Evolutionary conservation across 2,888 invertebrate species (phyloP).

Genomic region (Podabrus alpinus): DNA sequence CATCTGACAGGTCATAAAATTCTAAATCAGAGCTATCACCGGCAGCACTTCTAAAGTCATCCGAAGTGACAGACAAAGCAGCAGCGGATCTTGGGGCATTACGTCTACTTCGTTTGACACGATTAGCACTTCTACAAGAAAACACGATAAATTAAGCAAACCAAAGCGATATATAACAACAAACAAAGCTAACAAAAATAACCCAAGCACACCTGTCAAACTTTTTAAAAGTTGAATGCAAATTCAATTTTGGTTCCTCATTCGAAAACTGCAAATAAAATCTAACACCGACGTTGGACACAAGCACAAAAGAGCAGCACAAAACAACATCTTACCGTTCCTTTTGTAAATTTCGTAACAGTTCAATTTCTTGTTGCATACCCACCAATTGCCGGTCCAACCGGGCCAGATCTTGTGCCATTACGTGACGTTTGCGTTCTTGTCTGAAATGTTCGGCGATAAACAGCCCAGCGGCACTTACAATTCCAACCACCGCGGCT

Average conservation of each 20-base stretch:
- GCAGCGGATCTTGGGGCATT: constrained; percentile 6
- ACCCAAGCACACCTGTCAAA: constrained; percentile 7
- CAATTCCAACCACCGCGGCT: constrained; percentile 51
- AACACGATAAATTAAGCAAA: not conserved
- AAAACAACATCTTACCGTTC: constrained; percentile 24
- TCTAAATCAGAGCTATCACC: constrained; percentile 53
- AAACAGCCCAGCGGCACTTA: constrained; percentile 51
- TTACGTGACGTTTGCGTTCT: constrained; percentile 46
- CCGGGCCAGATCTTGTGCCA: constrained; percentile 49
- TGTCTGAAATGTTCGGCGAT: constrained; percentile 51
- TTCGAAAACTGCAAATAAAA: constrained; percentile 4
- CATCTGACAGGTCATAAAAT: constrained; percentile 53
- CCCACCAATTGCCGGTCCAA: constrained; percentile 46
- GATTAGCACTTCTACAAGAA: constrained; percentile 17
- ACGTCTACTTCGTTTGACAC: constrained; percentile 17
- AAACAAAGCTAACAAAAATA: not conserved
- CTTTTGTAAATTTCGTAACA: constrained; percentile 41
- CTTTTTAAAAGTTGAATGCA: not conserved
- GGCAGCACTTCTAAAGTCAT: constrained; percentile 48
- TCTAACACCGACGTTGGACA: constrained; percentile 1
- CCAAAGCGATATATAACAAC: not conserved
- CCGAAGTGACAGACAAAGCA: constrained; percentile 37
- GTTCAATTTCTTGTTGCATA: constrained; percentile 46
- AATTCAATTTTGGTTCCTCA: not conserved
- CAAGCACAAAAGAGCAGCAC: not conserved